Evolutionary conservation across 2,888 invertebrate species (phyloP).

Genomic region (Anarsia innoxiella): DNA sequence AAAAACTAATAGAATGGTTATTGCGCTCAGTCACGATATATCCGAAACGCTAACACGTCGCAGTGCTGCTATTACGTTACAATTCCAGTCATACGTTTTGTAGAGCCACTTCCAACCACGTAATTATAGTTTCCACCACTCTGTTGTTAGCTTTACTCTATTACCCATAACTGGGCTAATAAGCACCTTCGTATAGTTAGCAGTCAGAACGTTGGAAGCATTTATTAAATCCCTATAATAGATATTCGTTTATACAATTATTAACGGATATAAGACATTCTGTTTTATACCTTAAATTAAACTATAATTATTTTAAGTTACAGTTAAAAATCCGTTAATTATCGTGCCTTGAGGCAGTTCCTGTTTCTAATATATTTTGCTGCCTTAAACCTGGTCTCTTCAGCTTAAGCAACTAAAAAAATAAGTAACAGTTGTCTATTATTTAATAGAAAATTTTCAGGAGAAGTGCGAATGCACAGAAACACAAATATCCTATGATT

Average conservation of each 20-base stretch:
- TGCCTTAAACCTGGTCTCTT: no score
- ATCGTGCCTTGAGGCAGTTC: no score
- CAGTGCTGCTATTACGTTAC: constrained; percentile 35
- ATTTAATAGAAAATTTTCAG: no score
- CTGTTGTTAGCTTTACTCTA: constrained; percentile 35
- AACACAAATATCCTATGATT: no score
- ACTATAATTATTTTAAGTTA: constrained; percentile 1
- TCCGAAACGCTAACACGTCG: constrained; percentile 41
- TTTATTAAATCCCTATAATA: constrained; percentile 9
- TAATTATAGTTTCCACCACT: constrained; percentile 46
- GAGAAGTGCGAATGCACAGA: no score
- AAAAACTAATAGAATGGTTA: constrained; percentile 53
- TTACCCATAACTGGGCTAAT: constrained; percentile 30
- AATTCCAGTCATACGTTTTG: constrained; percentile 45
- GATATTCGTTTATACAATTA: constrained; percentile 4
- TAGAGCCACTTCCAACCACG: constrained; percentile 31
- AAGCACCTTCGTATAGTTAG: constrained; percentile 22
- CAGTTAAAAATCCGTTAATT: constrained; percentile 1
- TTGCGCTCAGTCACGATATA: constrained; percentile 50
- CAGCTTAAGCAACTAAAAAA: no score
- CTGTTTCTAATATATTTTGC: no score
- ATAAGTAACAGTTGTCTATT: no score
- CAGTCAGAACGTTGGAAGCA: constrained; percentile 1
- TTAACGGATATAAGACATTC: neutral
- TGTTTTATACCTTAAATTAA: neutral